These are phyloP conservation scores for Orientallactaga sibirica DNA, from an alignment of 2,797 vertebrate species.

Conservation along the genomic window DNA sequence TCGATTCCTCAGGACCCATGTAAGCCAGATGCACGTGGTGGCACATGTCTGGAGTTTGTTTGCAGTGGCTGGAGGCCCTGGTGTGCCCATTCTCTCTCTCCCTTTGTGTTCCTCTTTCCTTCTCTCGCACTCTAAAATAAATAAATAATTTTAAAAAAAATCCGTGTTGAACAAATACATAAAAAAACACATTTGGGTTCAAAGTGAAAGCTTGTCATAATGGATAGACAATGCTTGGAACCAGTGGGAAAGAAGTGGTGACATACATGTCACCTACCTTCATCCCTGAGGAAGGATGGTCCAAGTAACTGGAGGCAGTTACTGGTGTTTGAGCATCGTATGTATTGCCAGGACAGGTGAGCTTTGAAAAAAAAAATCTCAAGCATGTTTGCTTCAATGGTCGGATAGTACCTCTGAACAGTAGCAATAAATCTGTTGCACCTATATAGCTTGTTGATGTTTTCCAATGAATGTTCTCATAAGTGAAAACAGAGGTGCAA, in stretches of 20 bases:
- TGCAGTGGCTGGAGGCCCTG: too few relatives aligned
- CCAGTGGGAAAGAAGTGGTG: slow-evolving; percentile 3
- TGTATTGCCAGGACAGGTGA: slow-evolving; percentile 21
- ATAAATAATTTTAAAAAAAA: background rate
- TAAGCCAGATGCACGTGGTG: too few relatives aligned
- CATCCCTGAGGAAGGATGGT: background rate
- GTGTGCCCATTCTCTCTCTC: too few relatives aligned
- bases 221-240: background rate
- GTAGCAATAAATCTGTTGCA: background rate
- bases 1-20: too few relatives aligned
- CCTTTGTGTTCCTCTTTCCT: too few relatives aligned
- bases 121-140: too few relatives aligned
- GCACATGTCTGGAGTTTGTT: too few relatives aligned
- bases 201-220: background rate
- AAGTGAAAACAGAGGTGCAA: slow-evolving; percentile 54
- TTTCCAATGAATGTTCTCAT: slow-evolving; percentile 23
- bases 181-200: slow-evolving; percentile 13
- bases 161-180: slow-evolving; percentile 15
- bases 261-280: background rate
- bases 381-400: background rate
- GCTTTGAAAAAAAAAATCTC: slow-evolving; percentile 30
- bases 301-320: background rate
- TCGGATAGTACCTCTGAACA: background rate
- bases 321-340: background rate
- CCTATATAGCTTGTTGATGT: background rate